Base-by-base conservation (phyloP, 2,113 vertebrate genomes). In the Balaeniceps rex region DNA sequence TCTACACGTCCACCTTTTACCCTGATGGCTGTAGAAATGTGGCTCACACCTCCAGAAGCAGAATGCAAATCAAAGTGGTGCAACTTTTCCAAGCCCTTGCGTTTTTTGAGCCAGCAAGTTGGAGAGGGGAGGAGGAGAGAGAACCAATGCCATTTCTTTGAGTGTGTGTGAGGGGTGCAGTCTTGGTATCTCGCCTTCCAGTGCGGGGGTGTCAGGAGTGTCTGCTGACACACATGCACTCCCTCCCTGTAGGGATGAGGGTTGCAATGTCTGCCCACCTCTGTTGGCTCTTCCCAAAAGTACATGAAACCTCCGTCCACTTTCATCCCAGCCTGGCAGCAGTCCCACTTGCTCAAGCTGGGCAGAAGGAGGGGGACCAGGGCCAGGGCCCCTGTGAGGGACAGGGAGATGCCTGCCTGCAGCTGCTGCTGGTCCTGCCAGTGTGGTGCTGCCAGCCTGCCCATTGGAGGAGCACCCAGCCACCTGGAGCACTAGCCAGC, bases 401-500 rank as follows among this genome's bases (percentile, higher is more conserved):
- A 33, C 11, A 1, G 54, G 7, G 22, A 4, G 22, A 19, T 55
- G 40, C 19, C 25, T 51, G 9, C 66, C 33, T 44, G 13, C 11
- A 18, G 36, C 19, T 2, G 11, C 25, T 57, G 25, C 54, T 1
- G 3, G 40, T 36, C 31, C 49, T 42, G 40, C 24, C 5, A 1
- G 6, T 29, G 46, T 3, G 3, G 17, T 44, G 29, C 71, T 51
- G 36, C 38, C 58, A 44, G 15, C 23, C 18, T 49, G 28, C 28
- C 12, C 2, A 0, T 1, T 8, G n/a, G 19, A 68, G 70, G 7
- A 66, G 34, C 34, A 25, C 21, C 22, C 44, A 24, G 29, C 10
- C 57, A 12, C 24, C 10, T 2, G 3, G 10, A 33, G 7, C 29
- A 23, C 40, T 19, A 13, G n/a, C 13, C 38, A 23, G 31, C 14